Evolutionary conservation across 2,888 invertebrate genomes (phyloP), one percentile per base, ranked within the genome.

Genomic region (Trilocha varians): DNA sequence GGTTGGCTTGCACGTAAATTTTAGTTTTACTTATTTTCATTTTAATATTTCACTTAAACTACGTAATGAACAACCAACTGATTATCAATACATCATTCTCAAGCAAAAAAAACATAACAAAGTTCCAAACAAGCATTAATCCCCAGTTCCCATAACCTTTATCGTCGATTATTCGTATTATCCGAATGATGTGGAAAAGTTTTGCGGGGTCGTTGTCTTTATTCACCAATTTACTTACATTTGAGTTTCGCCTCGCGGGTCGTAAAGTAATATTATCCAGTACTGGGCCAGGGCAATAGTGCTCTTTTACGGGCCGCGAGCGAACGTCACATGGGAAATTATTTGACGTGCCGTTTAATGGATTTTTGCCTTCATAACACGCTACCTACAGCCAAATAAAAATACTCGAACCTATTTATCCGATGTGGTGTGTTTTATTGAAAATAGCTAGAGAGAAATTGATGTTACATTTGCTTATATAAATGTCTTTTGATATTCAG

Each of bases 341-440:
- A 85, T 85, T 85, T 84, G 84, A 85, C 84, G 82, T 82, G 76
- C 66, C 80, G 78, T 83, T 85, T 85, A 85, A 85, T 85, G 84
- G 84, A 84, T 84, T 84, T 82, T 80, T 79, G 83, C 83, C 82
- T 78, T 82, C 84, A 83, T 83, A 83, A 83, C 83, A 82, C 75
- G 80, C 79, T 74, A 82, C 75, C 75, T 75, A 71, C 76, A 64
- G 67, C 67, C 73, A 70, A 84, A 82, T 80, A 80, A 80, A 79
- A 79, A 77, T 70, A 69, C 62, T 62, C 62, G 57, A 62, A 65
- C 52, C 58, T 58, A 59, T 52, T 49, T 45, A 61, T 57, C 57
- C 56, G 57, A 56, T 54, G 53, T 52, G 47, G 48, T 54, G 42
- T 49, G 41, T 50, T 59, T 60, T 58, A 58, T 62, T 57, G 49